A percentile compares a stretch with the other conserved stretches of the same genome.
Evolutionary conservation across 2,797 vertebrate species (phyloP).

Genomic region (Pipistrellus kuhlii): DNA sequence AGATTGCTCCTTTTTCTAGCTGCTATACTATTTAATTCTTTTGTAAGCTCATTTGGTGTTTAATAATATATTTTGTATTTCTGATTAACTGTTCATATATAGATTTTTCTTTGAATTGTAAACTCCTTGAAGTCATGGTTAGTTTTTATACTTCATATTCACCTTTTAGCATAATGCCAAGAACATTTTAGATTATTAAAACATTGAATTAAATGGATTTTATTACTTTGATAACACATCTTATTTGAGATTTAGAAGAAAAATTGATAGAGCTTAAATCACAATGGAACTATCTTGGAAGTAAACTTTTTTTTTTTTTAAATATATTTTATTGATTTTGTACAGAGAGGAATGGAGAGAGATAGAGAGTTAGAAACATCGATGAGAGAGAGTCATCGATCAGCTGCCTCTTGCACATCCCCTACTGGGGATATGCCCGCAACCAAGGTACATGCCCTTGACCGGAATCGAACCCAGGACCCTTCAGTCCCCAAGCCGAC

Average conservation of each 20-base stretch:
- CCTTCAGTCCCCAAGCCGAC: no score
- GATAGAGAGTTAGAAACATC: no score
- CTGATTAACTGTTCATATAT: not conserved
- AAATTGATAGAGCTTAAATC: not conserved
- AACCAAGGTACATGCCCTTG: no score
- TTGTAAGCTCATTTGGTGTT: not conserved
- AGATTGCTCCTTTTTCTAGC: not conserved
- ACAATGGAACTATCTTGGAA: not conserved
- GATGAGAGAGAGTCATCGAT: no score
- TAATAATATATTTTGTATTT: conserved; percentile 27
- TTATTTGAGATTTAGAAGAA: conserved; percentile 26
- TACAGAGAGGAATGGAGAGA: no score
- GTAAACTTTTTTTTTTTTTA: no score
- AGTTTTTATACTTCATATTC: not conserved
- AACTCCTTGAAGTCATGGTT: not conserved
- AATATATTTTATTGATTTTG: no score
- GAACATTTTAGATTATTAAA: not conserved
- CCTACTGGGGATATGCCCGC: no score
- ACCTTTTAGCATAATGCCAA: not conserved
- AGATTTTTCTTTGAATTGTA: not conserved
- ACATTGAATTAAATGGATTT: not conserved
- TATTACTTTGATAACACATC: not conserved
- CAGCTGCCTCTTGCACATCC: no score
- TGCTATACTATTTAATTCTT: not conserved
- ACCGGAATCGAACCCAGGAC: no score